phyloP scores from a whole-genome alignment of 2,888 invertebrate species.

The Drosophila fungiperda region DNA sequence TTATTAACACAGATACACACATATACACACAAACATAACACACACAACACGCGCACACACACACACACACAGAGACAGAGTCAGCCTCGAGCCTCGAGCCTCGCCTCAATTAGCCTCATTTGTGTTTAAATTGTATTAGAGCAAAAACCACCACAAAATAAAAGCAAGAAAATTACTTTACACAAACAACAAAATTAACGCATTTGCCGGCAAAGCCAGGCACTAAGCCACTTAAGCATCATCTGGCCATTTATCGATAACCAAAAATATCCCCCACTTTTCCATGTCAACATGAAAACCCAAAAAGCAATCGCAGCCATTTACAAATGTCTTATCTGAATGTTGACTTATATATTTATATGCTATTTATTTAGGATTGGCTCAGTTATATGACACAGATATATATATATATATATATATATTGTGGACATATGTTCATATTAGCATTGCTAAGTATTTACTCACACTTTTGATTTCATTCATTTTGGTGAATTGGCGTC shows the following conservation, averaged over 20 bases:
- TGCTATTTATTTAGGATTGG: slow-evolving; percentile 29
- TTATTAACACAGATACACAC: slow-evolving; percentile 64
- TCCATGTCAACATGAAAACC: slow-evolving; percentile 1
- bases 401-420: neutral
- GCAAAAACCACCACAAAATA: slow-evolving; percentile 37
- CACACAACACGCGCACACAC: neutral
- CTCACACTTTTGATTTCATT: slow-evolving; percentile 94
- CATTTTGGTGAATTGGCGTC: slow-evolving; percentile 94
- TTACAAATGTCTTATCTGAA: slow-evolving; percentile 52
- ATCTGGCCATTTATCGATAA: slow-evolving; percentile 68
- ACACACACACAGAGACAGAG: slow-evolving; percentile 25
- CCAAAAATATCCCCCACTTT: neutral
- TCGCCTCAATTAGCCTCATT: slow-evolving; percentile 71
- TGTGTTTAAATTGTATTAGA: slow-evolving; percentile 76
- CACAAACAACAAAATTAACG: slow-evolving; percentile 48
- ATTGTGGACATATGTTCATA: neutral
- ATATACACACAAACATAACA: neutral
- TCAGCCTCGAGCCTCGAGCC: slow-evolving; percentile 3
- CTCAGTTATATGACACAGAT: slow-evolving; percentile 8
- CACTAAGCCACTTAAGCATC: slow-evolving; percentile 53
- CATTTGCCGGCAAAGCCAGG: slow-evolving; percentile 57
- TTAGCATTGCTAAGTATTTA: slow-evolving; percentile 67
- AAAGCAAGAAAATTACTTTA: slow-evolving; percentile 31
- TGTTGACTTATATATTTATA: slow-evolving; percentile 28
- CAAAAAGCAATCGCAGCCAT: slow-evolving; percentile 51